Evolutionary conservation across 2,113 vertebrate species (phyloP), one percentile per base, ranked within the genome.

Genomic region (Pogonocichla stellata): DNA sequence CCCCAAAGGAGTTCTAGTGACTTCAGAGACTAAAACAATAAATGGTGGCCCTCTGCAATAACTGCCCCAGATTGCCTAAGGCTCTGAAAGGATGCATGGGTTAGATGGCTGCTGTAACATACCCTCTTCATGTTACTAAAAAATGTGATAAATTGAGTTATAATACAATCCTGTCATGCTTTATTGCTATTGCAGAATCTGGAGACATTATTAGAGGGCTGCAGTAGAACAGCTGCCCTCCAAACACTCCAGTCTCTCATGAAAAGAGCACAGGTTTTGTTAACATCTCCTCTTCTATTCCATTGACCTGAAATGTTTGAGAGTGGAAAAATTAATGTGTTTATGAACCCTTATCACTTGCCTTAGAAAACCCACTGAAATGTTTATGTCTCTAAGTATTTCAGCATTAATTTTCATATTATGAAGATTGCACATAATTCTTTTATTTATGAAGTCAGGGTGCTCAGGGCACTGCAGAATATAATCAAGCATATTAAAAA

Each of bases 401-500:
- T 79, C 80, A 86, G 72, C 78, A 94, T 86, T 97, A 42, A 88
- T 97, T 95, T 91, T 93, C 57, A 48, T 77, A 82, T 71, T 80
- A 75, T 19, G 29, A 90, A 79, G 50, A 38, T 60, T 91, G 53
- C 34, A 53, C 31, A 31, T 80, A 86, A 79, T 87, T 80, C 43
- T 94, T 90, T 84, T 86, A 90, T 93, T 95, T 95, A 90, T 93
- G 54, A 96, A 86, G 53, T 58, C 61, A 92, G 95, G 88, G 71
- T 92, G 60, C 65, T 95, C 65, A 90, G 47, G 71, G 88, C 86
- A 81, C 33, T 33, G n/a, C 19, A 90, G 33, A 93, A 91, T 80
- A 88, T 86, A 94, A 95, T 69, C 93, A 92, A 92, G 26, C 38
- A 40, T 16, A 88, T 84, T 86, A 61, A 90, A 95, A 95, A 75